phyloP scores from a whole-genome alignment of 64 coral and sea anemone genomes.

The Stichodactyla helianthus region DNA sequence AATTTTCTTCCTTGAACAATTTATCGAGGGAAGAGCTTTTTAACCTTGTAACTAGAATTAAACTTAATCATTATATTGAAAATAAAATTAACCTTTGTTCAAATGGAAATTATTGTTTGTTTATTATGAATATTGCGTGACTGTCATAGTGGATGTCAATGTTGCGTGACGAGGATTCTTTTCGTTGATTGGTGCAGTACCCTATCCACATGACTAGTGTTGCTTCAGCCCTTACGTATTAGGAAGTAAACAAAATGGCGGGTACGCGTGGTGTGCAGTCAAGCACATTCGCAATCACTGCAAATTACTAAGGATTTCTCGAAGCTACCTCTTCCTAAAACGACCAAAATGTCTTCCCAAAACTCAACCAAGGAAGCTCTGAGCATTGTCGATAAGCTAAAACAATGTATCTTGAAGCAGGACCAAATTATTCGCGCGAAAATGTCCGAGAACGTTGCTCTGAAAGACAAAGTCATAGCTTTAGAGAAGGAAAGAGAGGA shows the following conservation, averaged over 20 bases:
- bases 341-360: constrained; percentile 32
- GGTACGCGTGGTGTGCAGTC: not conserved
- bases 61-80: not conserved
- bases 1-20: not conserved
- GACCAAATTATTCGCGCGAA: constrained; percentile 49
- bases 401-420: constrained; percentile 61
- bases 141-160: not conserved
- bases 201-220: not conserved
- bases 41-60: not conserved
- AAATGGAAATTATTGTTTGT: not conserved
- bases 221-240: constrained; percentile 15
- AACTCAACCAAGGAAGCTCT: constrained; percentile 43
- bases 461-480: constrained; percentile 15
- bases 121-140: not conserved
- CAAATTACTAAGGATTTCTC: not conserved
- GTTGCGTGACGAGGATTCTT: not conserved
- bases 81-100: not conserved
- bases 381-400: constrained; percentile 40
- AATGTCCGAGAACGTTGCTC: constrained; percentile 31
- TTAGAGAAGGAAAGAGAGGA: constrained; percentile 50
- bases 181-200: not conserved
- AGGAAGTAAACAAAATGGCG: constrained; percentile 79
- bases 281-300: not conserved
- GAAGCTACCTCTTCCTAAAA: not conserved
- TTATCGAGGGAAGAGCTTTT: too few relatives aligned